Evolutionary conservation across 2,888 invertebrate species (phyloP).

Genomic region (Orgyia antiqua): DNA sequence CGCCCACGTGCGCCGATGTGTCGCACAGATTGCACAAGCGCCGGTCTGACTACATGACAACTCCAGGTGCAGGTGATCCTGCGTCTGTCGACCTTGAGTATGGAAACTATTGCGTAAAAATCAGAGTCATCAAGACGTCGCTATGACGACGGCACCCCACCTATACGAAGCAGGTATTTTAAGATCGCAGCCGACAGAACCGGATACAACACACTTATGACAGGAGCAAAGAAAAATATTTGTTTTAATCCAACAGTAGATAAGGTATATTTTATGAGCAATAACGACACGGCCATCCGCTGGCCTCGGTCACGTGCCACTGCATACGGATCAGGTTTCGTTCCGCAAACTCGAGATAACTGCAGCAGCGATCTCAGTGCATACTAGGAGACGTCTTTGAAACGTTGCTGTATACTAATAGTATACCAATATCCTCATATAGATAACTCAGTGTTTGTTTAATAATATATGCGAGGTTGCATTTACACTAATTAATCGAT

Average conservation of each 20-base stretch:
- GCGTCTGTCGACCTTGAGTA: conserved; percentile 44
- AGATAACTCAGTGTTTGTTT: conserved; percentile 49
- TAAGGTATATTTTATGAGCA: conserved; percentile 20
- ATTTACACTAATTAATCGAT: conserved; percentile 47
- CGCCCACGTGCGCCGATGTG: conserved; percentile 50
- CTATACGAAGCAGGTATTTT: neutral
- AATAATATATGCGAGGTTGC: conserved; percentile 61
- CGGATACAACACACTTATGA: neutral
- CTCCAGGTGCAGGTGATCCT: conserved; percentile 46
- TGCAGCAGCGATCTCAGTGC: conserved; percentile 46
- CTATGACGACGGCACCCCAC: conserved; percentile 13
- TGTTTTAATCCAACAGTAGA: conserved; percentile 18
- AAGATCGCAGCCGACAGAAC: neutral
- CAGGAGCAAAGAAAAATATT: conserved; percentile 24
- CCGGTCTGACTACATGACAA: conserved; percentile 22
- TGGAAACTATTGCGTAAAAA: conserved; percentile 23
- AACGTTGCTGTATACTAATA: conserved; percentile 57
- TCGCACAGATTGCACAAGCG: conserved; percentile 56
- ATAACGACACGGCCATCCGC: conserved; percentile 24
- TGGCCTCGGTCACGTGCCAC: conserved; percentile 63
- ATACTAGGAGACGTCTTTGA: conserved; percentile 58
- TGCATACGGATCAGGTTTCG: conserved; percentile 66
- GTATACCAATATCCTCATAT: conserved; percentile 53
- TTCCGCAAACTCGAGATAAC: conserved; percentile 74
- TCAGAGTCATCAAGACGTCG: too few relatives aligned